A percentile compares a stretch with the other conserved stretches of the same genome.
Evolutionary conservation across 2,888 invertebrate species (phyloP).

Genomic region (Metacarcinus magister): DNA sequence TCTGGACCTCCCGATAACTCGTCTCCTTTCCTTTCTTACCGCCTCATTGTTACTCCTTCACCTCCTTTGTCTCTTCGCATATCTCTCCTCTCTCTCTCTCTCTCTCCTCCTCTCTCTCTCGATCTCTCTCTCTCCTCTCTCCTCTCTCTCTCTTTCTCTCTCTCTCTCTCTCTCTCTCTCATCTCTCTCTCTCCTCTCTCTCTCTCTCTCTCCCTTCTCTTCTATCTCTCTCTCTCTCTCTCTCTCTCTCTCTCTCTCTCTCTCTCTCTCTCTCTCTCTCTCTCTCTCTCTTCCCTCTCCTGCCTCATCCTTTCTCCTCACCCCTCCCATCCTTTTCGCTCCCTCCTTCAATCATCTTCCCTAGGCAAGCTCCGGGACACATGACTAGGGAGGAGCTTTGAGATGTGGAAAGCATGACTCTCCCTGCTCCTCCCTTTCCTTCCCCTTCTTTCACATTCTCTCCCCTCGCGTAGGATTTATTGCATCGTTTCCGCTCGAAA

Average conservation of each 20-base stretch:
- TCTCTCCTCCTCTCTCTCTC: not conserved
- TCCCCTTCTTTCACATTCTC: not conserved
- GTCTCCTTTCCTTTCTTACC: not conserved
- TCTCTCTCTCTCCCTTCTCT: not conserved
- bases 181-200: not conserved
- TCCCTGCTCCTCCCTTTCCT: not conserved
- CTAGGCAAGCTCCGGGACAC: not conserved
- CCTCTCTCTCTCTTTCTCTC: not conserved
- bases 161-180: not conserved
- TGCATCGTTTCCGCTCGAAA: slow-evolving; percentile 33
- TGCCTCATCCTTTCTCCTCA: not conserved
- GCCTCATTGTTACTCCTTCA: not conserved
- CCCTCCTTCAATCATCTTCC: not conserved
- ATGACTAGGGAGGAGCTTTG: not conserved
- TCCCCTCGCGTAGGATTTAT: not conserved
- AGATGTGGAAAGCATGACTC: not conserved
- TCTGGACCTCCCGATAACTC: not conserved
- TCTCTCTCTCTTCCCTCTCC: not conserved
- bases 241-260: not conserved
- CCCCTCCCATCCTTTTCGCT: not conserved
- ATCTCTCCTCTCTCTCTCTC: not conserved
- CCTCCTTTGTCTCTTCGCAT: not conserved
- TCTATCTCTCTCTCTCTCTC: not conserved
- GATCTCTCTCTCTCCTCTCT: not conserved
- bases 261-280: not conserved